phyloP scores from a whole-genome alignment of 2,797 vertebrate species.

The Pempheris klunzingeri region DNA sequence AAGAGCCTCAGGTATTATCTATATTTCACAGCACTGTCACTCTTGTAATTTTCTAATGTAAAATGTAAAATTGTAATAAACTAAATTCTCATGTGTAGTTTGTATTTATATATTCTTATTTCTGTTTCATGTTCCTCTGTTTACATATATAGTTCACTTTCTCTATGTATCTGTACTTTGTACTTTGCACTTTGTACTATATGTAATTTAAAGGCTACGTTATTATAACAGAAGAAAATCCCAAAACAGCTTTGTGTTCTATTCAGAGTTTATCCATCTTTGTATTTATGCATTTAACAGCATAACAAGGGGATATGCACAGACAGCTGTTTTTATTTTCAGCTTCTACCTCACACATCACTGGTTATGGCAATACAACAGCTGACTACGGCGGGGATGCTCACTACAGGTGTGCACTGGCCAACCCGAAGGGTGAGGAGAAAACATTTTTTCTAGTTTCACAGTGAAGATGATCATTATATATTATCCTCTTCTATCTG shows the following conservation, averaged over 20 bases:
- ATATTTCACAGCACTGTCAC: no score
- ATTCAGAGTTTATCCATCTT: neutral
- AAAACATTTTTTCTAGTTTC: rapidly evolving
- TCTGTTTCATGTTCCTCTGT: neutral
- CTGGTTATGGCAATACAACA: neutral
- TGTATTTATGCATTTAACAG: neutral
- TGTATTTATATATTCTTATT: neutral
- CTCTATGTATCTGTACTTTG: neutral
- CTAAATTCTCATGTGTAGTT: no score
- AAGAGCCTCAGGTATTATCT: neutral
- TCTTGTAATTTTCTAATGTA: neutral
- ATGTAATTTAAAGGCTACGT: neutral
- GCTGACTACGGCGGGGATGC: constrained; percentile 45
- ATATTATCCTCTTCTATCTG: neutral
- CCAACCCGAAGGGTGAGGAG: constrained; percentile 30
- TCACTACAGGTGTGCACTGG: constrained; percentile 50
- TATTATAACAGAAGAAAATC: no score
- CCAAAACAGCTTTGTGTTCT: no score
- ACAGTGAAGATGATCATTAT: neutral
- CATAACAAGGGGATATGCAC: neutral
- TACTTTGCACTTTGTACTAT: neutral
- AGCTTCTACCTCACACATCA: constrained; percentile 58
- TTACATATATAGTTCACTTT: neutral
- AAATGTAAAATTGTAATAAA: no score
- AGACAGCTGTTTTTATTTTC: neutral